These are phyloP conservation scores for Rhingia rostrata DNA, from an alignment of 2,888 invertebrate species.

Conservation along the genomic window DNA sequence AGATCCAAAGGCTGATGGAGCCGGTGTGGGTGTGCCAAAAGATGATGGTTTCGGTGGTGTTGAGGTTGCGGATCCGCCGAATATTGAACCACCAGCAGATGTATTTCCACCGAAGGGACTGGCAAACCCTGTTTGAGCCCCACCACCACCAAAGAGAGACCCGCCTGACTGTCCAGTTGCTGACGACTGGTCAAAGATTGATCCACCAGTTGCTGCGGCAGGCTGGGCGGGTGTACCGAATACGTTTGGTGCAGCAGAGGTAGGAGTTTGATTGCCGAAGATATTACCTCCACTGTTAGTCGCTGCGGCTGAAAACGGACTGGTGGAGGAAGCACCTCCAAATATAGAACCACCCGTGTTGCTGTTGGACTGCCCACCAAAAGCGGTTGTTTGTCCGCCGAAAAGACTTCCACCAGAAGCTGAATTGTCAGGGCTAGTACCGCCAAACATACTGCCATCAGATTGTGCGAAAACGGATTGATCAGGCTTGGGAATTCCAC, in stretches of 20 bases:
- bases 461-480: constrained; percentile 77
- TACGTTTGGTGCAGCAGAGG: constrained; percentile 48
- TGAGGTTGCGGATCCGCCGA: constrained; percentile 71
- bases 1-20: constrained; percentile 74
- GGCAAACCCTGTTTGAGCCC: constrained; percentile 62
- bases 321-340: constrained; percentile 45
- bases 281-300: constrained; percentile 76
- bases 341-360: constrained; percentile 49
- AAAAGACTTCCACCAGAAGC: constrained; percentile 77
- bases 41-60: constrained; percentile 51
- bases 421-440: constrained; percentile 52
- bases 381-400: constrained; percentile 67
- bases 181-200: constrained; percentile 75
- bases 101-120: constrained; percentile 76
- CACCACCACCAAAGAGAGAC: constrained; percentile 74
- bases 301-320: constrained; percentile 74
- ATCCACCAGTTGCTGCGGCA: constrained; percentile 62
- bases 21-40: constrained; percentile 56
- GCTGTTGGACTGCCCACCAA: constrained; percentile 56
- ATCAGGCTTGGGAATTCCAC: constrained; percentile 80
- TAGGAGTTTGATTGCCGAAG: constrained; percentile 75
- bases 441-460: constrained; percentile 39
- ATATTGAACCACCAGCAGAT: constrained; percentile 75
- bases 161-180: constrained; percentile 71
- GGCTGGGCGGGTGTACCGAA: constrained; percentile 58